Evolutionary conservation across 2,113 vertebrate species (phyloP).

Genomic region (Riparia riparia): DNA sequence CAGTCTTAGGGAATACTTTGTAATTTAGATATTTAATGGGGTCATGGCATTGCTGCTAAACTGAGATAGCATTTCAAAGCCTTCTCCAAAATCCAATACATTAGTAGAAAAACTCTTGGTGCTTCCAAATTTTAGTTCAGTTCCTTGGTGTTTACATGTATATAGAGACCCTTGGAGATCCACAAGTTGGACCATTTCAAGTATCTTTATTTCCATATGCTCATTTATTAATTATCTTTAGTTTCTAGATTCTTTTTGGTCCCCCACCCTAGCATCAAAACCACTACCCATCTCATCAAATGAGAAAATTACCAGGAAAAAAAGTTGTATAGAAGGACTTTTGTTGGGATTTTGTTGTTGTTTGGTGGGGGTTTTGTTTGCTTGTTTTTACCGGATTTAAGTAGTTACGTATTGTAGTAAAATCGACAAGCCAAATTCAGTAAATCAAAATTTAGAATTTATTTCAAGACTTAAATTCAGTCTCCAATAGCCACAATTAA

Average conservation of each 20-base stretch:
- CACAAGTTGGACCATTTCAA: not conserved
- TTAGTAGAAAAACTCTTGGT: not conserved
- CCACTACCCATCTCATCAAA: not conserved
- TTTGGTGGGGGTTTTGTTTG: not conserved
- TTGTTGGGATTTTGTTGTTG: not conserved
- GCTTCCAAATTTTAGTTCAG: not conserved
- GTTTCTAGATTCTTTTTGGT: not conserved
- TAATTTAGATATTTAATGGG: not conserved
- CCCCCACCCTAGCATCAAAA: not conserved
- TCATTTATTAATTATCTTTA: constrained; percentile 14
- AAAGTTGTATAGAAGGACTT: not conserved
- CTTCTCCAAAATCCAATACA: not conserved
- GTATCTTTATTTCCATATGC: constrained; percentile 26
- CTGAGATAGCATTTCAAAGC: not conserved
- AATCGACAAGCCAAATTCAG: too few relatives aligned
- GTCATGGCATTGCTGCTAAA: not conserved
- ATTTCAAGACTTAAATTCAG: too few relatives aligned
- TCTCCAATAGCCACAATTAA: too few relatives aligned
- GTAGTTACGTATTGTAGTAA: not conserved
- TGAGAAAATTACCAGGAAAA: constrained; percentile 11
- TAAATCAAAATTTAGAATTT: too few relatives aligned
- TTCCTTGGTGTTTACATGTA: not conserved
- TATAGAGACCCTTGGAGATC: not conserved
- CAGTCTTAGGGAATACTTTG: not conserved
- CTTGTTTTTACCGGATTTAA: not conserved